Base-by-base conservation (phyloP, 1,140 invertebrate genomes). In the Pemphigus obesinymphae region DNA sequence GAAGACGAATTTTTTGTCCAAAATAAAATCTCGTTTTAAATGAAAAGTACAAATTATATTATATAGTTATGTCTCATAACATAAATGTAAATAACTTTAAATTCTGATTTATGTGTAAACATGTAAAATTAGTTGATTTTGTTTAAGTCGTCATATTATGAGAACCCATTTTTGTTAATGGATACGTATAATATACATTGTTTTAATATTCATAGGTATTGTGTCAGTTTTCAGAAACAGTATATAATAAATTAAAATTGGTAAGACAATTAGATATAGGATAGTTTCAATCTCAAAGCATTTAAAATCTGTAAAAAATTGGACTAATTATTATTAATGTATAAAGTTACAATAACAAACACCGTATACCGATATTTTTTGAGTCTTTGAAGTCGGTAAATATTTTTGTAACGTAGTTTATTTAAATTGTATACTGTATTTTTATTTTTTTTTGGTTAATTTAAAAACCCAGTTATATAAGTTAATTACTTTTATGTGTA, bases 401-500 rank as follows among this genome's bases (percentile, higher is more conserved):
- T 68, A 40, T 68, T 37, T 68, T 23, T 37, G 37, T 7, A 23
- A 34, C 34, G 26, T 37, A 40, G n/a, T 68, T 40, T 13, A 68
- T 68, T 50, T 37, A 37, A 68, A 68, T 40, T 23, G 34, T 68
- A 34, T 7, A 37, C 1, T 1, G 8, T 68, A 40, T 37, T n/a
- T n/a, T n/a, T n/a, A n/a, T n/a, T n/a, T n/a, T 68, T 68, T 68
- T 68, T 68, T 34, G 29, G n/a, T 68, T 37, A 68, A 31, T 68
- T 66, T 37, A 20, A 40, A 5, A 68, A 68, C 63, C 37, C 20
- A 23, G 20, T 68, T 68, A n/a, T 68, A 23, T 68, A 68, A 68
- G 63, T 68, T 37, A 68, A 37, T 68, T 68, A 68, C 63, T 68
- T 37, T 68, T 68, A 34, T 68, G 34, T 68, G n/a, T n/a, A n/a